Base-by-base conservation (phyloP, 2,888 invertebrate genomes). In the Aphelenchoides bicaudatus region DNA sequence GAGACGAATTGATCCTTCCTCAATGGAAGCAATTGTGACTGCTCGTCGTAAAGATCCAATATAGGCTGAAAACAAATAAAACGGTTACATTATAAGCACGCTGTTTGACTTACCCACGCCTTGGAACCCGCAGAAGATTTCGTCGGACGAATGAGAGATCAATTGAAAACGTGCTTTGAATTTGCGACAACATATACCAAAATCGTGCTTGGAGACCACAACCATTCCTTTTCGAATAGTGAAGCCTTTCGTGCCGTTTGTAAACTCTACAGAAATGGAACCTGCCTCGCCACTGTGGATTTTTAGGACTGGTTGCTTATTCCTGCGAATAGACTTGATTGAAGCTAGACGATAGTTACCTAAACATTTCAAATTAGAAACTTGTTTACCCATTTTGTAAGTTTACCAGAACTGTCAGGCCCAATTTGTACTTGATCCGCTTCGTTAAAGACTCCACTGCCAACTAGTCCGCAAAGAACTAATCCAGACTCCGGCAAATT, bases 41-140 rank as follows among this genome's bases (percentile, higher is more conserved):
- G 93, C 93, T 82, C 94, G 94, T 0, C 93, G 83, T 5, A 98
- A 89, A 73, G 91, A 93, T 0, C 92, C 94, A 52, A 94, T 89
- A 80, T 94, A 92, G 0, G 94, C 88, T 0, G 50, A 54, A 63
- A 54, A 38, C 8, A 43, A 34, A 43, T 10, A 13, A n/a, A 10
- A 13, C 19, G 16, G 19, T 43, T 8, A 13, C 13, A 54, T 56
- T 30, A 6, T n/a, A 3, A 21, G 37, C 5, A 52, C 49, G 10
- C 13, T 19, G 8, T 23, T 13, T 16, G 28, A 56, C 52, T 56
- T n/a, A 69, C 72, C 71, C 19, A 93, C 93, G 21, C 91, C 89
- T 74, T 83, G 83, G 73, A 83, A 84, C 28, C 83, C 83, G 23
- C 67, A 71, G 50, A 78, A 68, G 4, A 80, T 65, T 8, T 68